Evolutionary conservation across 1,140 invertebrate genomes (phyloP).

Genomic region (Holcopasites calliopsidis): DNA sequence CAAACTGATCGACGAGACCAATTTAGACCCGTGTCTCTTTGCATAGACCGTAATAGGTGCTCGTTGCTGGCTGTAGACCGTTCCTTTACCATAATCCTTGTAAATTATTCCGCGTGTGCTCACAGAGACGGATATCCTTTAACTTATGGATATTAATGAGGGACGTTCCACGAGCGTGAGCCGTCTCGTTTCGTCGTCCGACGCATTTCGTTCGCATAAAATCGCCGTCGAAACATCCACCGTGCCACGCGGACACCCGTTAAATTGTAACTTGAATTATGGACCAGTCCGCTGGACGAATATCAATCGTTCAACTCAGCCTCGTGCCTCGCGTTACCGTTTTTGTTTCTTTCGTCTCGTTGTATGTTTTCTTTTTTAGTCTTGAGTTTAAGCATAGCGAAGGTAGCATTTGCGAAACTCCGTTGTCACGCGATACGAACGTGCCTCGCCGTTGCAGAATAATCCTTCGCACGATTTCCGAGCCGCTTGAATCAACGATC

Average conservation of each 20-base stretch:
- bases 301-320: slow-evolving; percentile 31
- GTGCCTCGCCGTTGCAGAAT: background rate
- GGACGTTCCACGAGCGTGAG: slow-evolving; percentile 25
- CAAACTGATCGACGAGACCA: slow-evolving; percentile 46
- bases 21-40: slow-evolving; percentile 33
- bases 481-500: background rate
- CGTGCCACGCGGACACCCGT: slow-evolving; percentile 44
- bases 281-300: slow-evolving; percentile 13
- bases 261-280: slow-evolving; percentile 49
- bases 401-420: background rate
- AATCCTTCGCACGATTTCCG: slow-evolving; percentile 8
- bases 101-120: slow-evolving; percentile 42
- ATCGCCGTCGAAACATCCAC: slow-evolving; percentile 9
- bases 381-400: background rate
- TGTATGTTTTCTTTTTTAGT: background rate
- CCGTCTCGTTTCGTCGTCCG: slow-evolving; percentile 6
- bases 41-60: background rate
- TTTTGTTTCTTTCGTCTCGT: background rate
- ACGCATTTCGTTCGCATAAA: slow-evolving; percentile 47
- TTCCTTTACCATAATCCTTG: slow-evolving; percentile 23
- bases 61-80: background rate
- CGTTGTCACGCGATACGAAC: background rate
- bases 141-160: slow-evolving; percentile 59
- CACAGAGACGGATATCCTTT: slow-evolving; percentile 45
- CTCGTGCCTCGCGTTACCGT: background rate